Percentiles rank a stretch among this genome's conserved stretches.
Evolutionary conservation across 2,888 invertebrate species (phyloP).

Genomic region (Sphinx pinastri): DNA sequence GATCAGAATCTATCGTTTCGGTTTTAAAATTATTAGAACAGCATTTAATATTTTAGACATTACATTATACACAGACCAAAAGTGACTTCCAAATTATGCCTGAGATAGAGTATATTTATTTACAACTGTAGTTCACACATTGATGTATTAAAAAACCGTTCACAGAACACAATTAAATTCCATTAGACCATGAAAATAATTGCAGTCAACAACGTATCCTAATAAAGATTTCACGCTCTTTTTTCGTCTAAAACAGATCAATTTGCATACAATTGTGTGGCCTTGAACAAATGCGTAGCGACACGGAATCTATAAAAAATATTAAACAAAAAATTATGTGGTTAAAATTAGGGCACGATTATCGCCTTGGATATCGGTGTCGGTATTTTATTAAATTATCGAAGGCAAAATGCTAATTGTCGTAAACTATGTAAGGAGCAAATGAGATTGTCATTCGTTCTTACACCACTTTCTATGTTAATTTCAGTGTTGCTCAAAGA

Average conservation of each 20-base stretch:
- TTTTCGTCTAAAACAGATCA: slow-evolving; percentile 19
- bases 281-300: slow-evolving; percentile 17
- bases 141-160: no score
- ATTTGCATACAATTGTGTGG: slow-evolving; percentile 25
- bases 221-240: slow-evolving; percentile 21
- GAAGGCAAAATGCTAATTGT: background rate
- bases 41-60: no score
- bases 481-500: background rate
- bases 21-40: no score
- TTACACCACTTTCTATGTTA: background rate
- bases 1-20: no score
- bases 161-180: background rate
- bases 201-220: background rate
- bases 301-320: slow-evolving; percentile 1
- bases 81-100: no score
- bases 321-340: background rate
- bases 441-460: background rate
- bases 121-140: background rate
- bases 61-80: no score
- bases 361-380: background rate
- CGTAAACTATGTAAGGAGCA: background rate
- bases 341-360: slow-evolving; percentile 5
- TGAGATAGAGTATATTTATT: background rate
- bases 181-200: background rate
- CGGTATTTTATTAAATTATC: background rate